Percentiles rank a stretch among this genome's conserved stretches.
Conservation (phyloP, 37 sponge, comb jelly and placozoan species). For the Eunapius fragilis region DNA sequence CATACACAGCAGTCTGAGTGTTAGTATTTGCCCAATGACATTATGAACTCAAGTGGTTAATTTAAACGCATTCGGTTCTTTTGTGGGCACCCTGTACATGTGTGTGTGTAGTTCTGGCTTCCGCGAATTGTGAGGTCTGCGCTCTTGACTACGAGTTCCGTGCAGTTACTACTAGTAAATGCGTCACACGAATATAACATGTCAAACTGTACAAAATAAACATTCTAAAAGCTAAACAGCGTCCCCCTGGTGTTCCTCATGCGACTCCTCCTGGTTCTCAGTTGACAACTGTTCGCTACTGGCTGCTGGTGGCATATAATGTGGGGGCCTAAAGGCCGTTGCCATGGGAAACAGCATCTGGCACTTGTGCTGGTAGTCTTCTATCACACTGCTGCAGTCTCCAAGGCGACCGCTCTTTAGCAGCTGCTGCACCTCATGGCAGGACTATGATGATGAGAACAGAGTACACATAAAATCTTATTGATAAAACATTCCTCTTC, state of each 20-base stretch:
- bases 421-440: slow-evolving; percentile 51
- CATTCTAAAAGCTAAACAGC: neutral
- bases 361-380: slow-evolving; percentile 50
- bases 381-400: slow-evolving; percentile 27
- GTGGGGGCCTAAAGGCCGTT: slow-evolving; percentile 55
- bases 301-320: neutral
- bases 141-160: too few species aligned
- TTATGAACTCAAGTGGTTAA: too few species aligned
- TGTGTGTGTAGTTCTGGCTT: too few species aligned
- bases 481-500: slow-evolving; percentile 1
- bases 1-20: too few species aligned
- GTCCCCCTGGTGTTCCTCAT: neutral
- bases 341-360: slow-evolving; percentile 79
- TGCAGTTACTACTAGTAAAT: too few species aligned
- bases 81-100: too few species aligned
- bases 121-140: too few species aligned
- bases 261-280: neutral
- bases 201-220: neutral
- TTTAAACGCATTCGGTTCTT: too few species aligned
- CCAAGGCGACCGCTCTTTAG: slow-evolving; percentile 71
- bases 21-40: too few species aligned
- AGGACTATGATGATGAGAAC: slow-evolving; percentile 46
- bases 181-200: neutral
- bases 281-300: neutral
- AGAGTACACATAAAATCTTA: neutral